Evolutionary conservation across 1,140 invertebrate genomes (phyloP), one percentile per base, ranked within the genome.

Genomic region (Sinella curviseta): DNA sequence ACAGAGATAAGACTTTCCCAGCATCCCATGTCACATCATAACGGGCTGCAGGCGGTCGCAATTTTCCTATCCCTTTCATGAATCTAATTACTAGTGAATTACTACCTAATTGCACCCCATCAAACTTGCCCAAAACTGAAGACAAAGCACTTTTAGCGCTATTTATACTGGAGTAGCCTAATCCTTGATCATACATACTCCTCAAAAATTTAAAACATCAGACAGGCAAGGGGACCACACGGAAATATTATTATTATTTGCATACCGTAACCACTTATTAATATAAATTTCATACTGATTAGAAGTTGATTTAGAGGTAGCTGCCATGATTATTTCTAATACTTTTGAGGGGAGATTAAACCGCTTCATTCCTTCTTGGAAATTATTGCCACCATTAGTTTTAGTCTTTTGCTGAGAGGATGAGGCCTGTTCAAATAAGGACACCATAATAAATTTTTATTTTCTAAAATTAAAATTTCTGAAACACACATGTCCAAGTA

Each of bases 401-500:
- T n/a, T n/a, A n/a, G n/a, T n/a, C n/a, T n/a, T n/a, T n/a, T n/a
- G n/a, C n/a, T 78, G 0, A 78, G 34, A 30, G 70, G 57, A 2
- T 65, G 28, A 14, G 77, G n/a, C 34, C 65, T 70, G 35, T 67
- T 17, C 24, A 24, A 3, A 39, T 67, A 78, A 14, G 77, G 77
- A n/a, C 14, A 65, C 57, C 35, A 78, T 67, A 1, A 65, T 65
- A 70, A 67, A 78, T 12, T 28, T 35, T 67, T 67, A 14, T 8
- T 8, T 24, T 30, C 24, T 8, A 67, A 30, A 26, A 8, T 14
- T 67, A 67, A 14, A 8, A 67, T 26, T 67, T 67, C 24, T 67
- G 60, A 67, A n/a, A 30, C 24, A 30, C n/a, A n/a, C 24, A 67
- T 8, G 14, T 24, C 24, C 8, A 14, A 0, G 17, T 14, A 67